Percentiles rank a stretch among this genome's conserved stretches.
These are phyloP conservation scores for Drosophila azteca DNA, from an alignment of 1,140 invertebrate genomes.

Conservation along the genomic window DNA sequence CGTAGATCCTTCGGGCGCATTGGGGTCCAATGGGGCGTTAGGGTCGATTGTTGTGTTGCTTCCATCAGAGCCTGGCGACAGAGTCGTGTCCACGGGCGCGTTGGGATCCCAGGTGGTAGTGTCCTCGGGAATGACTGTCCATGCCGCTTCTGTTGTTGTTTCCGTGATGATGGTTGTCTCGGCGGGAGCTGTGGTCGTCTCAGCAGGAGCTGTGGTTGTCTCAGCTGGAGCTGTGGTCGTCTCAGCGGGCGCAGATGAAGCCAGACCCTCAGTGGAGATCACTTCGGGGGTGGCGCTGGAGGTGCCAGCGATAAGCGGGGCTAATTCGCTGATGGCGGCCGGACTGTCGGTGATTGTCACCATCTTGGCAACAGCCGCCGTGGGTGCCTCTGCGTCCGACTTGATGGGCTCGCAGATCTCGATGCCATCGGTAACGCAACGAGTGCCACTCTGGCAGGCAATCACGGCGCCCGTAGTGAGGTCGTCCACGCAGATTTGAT, in stretches of 20 bases:
- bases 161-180: slow-evolving; percentile 12
- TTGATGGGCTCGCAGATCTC: slow-evolving; percentile 72
- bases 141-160: background rate
- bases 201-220: slow-evolving; percentile 7
- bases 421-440: slow-evolving; percentile 72
- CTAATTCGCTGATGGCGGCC: slow-evolving; percentile 30
- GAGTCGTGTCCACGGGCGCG: slow-evolving; percentile 4
- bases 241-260: background rate
- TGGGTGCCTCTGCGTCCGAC: slow-evolving; percentile 30
- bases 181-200: slow-evolving; percentile 21
- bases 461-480: slow-evolving; percentile 47
- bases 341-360: slow-evolving; percentile 59
- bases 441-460: slow-evolving; percentile 52
- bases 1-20: slow-evolving; percentile 19
- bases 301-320: slow-evolving; percentile 50
- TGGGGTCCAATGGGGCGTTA: slow-evolving; percentile 30
- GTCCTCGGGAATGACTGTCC: slow-evolving; percentile 1
- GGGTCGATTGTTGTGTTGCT: slow-evolving; percentile 17
- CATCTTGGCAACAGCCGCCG: slow-evolving; percentile 59
- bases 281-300: background rate
- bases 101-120: slow-evolving; percentile 26
- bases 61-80: slow-evolving; percentile 12
- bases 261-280: slow-evolving; percentile 21
- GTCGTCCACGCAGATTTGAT: slow-evolving; percentile 52
- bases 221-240: slow-evolving; percentile 21